A percentile compares a stretch with the other conserved stretches of the same genome.
Conservation (phyloP, 2,888 invertebrate species). For the Itoplectis maculator region DNA sequence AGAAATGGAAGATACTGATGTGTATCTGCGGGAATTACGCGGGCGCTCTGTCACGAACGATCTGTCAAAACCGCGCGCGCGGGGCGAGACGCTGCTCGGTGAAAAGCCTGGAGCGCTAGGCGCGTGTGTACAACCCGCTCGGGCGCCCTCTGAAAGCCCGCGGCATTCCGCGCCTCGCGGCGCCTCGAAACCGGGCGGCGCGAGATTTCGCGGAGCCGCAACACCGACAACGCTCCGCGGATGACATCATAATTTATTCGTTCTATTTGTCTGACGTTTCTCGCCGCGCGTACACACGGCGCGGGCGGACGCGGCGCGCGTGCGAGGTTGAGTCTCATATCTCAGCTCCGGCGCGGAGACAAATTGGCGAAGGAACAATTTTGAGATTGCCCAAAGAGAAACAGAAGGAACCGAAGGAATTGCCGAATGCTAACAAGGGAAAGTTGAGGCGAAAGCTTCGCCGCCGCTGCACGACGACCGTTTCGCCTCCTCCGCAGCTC, state of each 20-base stretch:
- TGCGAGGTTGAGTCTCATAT: constrained; percentile 53
- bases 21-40: constrained; percentile 1
- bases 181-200: too few relatives aligned
- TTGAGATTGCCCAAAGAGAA: constrained; percentile 64
- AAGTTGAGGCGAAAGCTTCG: constrained; percentile 15
- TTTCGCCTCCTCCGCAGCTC: constrained; percentile 8
- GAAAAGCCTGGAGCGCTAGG: background rate
- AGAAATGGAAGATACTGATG: background rate
- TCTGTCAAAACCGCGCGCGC: constrained; percentile 17
- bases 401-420: constrained; percentile 49
- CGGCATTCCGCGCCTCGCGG: too few relatives aligned
- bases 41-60: constrained; percentile 19
- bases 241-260: constrained; percentile 63
- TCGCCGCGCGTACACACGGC: constrained; percentile 22
- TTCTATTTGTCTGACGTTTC: constrained; percentile 64
- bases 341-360: constrained; percentile 39
- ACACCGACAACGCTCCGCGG: constrained; percentile 42
- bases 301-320: background rate
- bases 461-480: too few relatives aligned
- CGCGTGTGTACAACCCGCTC: too few relatives aligned
- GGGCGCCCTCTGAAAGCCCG: too few relatives aligned
- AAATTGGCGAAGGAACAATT: constrained; percentile 64
- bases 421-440: constrained; percentile 52
- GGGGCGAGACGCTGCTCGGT: too few relatives aligned
- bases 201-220: constrained; percentile 29